Base-by-base conservation (phyloP, 2,888 invertebrate genomes). In the Drosophila acutilabella region DNA sequence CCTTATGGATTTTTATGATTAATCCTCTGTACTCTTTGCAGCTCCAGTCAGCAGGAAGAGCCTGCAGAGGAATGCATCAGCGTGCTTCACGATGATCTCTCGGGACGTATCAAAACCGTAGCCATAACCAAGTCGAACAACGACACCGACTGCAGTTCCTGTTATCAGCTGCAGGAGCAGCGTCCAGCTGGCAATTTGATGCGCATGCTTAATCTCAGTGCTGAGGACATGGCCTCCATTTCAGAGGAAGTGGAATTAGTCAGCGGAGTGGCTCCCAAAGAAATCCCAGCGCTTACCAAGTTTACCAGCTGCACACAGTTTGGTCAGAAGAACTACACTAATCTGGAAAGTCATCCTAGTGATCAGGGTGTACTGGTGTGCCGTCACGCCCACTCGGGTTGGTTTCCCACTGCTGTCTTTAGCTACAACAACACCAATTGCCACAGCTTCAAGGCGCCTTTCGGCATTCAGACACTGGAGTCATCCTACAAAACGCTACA, bases 361-460 rank as follows among this genome's bases (percentile, higher is more conserved):
- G 96, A 95, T 95, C 94, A 94, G 72, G 96, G 96, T 33, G 93
- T 94, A 18, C 93, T 96, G 14, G 94, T 94, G 42, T 97, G 96
- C 82, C 94, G 94, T 45, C 93, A 94, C 10, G 92, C 93, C 6
- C 75, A 89, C 33, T 90, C 91, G 10, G 95, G 95, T 18, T 96
- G 96, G 96, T 95, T 95, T 90, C 96, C 96, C 0, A 94, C 94
- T 4, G 95, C 96, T 0, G 93, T 95, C 8, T 96, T 95, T 82
- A 92, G 93, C 13, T 94, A 94, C 61, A 93, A 93, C 44, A 92
- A 93, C 52, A 89, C 81, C 78, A 94, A 94, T 38, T 93, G 92
- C 53, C 85, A 81, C 40, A 90, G 90, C 62, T 91, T 91, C 30
- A 89, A 85, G 23, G 66, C 85, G 4, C 74, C 89, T 1, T 88